These are phyloP conservation scores for Pterobdella sp. DNA, from an alignment of 2,888 invertebrate species.

Conservation along the genomic window DNA sequence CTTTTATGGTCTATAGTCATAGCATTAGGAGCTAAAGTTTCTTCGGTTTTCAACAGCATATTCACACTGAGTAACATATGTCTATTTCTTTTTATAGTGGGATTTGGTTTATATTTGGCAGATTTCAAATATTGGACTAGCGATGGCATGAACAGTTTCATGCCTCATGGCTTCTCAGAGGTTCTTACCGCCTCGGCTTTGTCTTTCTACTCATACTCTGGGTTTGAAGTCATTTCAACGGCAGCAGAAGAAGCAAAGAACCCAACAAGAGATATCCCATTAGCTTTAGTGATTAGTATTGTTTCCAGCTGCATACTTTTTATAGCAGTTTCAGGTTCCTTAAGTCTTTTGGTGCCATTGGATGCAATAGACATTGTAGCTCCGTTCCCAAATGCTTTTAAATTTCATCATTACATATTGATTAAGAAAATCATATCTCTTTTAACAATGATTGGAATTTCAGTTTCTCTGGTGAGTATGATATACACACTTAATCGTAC, in stretches of 20 bases:
- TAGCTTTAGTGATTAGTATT: constrained; percentile 46
- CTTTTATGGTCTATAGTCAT: constrained; percentile 52
- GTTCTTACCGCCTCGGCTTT: constrained; percentile 50
- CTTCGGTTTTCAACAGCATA: constrained; percentile 49
- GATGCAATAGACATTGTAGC: constrained; percentile 42
- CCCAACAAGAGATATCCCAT: constrained; percentile 48
- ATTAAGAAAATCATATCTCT: constrained; percentile 43
- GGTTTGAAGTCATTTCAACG: constrained; percentile 51
- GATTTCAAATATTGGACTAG: constrained; percentile 71
- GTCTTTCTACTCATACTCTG: constrained; percentile 51
- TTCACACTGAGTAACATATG: constrained; percentile 46
- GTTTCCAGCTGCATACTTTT: constrained; percentile 45
- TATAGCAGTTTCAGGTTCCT: constrained; percentile 42
- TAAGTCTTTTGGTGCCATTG: constrained; percentile 47
- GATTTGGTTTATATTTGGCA: constrained; percentile 72
- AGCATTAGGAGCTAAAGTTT: constrained; percentile 40
- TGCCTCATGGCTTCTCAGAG: constrained; percentile 44
- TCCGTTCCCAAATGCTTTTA: constrained; percentile 46
- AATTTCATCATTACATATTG: constrained; percentile 41
- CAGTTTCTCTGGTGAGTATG: constrained; percentile 60
- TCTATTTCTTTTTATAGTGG: constrained; percentile 47
- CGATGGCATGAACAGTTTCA: constrained; percentile 41
- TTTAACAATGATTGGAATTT: constrained; percentile 44
- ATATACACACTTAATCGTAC: constrained; percentile 75
- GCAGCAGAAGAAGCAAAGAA: constrained; percentile 51